Evolutionary conservation across 2,888 invertebrate species (phyloP), one percentile per base, ranked within the genome.

Genomic region (Heliconius ismenius): DNA sequence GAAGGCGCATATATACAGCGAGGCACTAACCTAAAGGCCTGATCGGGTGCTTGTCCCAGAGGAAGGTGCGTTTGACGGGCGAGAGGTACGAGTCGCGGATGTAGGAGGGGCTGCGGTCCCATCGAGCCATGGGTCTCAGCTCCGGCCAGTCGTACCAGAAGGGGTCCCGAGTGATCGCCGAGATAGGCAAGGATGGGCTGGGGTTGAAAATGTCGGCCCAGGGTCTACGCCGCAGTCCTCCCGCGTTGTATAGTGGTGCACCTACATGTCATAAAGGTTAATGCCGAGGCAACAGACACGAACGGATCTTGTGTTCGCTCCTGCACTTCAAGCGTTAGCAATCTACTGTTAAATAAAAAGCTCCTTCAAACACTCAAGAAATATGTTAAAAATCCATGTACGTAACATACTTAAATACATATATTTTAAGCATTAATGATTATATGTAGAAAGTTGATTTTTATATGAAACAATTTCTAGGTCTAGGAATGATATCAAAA

Each of bases 31-130:
- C 97, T 95, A 97, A 96, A 89, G 97, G 97, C 95, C 98, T 96
- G 92, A 97, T 95, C 90, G 98, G 98, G 94, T 98, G 98, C 94
- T 96, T 97, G 93, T 96, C 96, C 98, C 98, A 98, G 88, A 98
- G 95, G 95, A 97, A 98, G 93, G 96, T 97, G 95, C 97, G 97
- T 95, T 97, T 98, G 91, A 98, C 96, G 80, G 98, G 98, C 88
- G 98, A 98, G 92, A 98, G 96, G 95, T 97, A 98, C 88, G 97
- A 98, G 95, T 97, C 97, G 84, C 98, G 95, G 89, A 98, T 95
- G 95, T 96, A 96, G 91, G 96, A 97, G 80, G 97, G 97, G 90
- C 96, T 95, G 90, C 95, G 95, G 90, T 96, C 96, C 95, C 95
- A 95, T 86, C 96, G 95, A 81, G 96, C 96, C 91, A 96, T 95